phyloP scores from a whole-genome alignment of 64 coral and sea anemone species.

The Acropora tenuis region DNA sequence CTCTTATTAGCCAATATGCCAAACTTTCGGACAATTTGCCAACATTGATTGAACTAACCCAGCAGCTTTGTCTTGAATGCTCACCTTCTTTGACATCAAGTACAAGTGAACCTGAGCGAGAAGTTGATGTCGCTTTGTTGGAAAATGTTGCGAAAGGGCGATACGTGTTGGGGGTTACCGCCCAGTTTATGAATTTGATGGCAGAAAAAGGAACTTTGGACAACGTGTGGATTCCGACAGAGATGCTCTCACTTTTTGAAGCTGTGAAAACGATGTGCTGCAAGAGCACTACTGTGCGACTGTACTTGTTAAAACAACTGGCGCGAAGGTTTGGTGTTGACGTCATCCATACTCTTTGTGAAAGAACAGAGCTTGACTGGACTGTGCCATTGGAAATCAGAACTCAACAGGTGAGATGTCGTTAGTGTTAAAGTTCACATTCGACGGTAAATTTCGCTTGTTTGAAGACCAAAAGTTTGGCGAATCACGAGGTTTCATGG shows the following conservation, averaged over 20 bases:
- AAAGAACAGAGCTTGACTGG: conserved; percentile 11
- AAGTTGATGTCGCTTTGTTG: conserved; percentile 41
- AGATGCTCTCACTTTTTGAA: conserved; percentile 27
- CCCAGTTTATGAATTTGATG: conserved; percentile 32
- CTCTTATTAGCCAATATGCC: conserved; percentile 26
- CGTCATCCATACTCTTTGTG: conserved; percentile 17
- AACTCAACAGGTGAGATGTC: conserved; percentile 43
- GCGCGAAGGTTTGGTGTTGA: conserved; percentile 51
- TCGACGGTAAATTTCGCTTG: neutral
- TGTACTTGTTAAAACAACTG: conserved; percentile 59
- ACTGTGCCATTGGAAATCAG: conserved; percentile 40
- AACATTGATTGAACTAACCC: conserved; percentile 27
- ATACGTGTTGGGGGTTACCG: conserved; percentile 4
- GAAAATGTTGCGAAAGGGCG: conserved; percentile 50
- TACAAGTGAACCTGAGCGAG: neutral
- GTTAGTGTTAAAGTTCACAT: too few relatives aligned
- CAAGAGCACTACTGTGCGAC: conserved; percentile 11
- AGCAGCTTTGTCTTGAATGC: conserved; percentile 24
- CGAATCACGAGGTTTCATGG: too few relatives aligned
- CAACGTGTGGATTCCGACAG: neutral
- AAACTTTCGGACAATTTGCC: conserved; percentile 7
- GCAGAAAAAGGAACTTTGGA: neutral
- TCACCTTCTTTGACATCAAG: conserved; percentile 2
- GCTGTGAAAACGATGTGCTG: conserved; percentile 2
- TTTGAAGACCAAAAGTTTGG: neutral